Base-by-base conservation (phyloP, 2,113 vertebrate genomes). In the Empidonax alnorum region DNA sequence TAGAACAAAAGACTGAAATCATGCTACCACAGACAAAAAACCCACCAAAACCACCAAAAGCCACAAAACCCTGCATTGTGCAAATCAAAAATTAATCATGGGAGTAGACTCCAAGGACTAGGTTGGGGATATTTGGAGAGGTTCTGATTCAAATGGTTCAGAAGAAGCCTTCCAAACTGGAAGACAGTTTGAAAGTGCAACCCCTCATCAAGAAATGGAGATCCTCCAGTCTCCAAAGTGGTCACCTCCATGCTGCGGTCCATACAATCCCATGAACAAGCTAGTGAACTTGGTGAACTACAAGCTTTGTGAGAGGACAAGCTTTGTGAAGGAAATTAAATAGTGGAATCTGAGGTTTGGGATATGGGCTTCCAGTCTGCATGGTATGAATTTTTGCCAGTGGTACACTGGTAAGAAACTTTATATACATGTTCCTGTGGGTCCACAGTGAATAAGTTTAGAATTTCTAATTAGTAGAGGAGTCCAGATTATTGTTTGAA, bases 111-210 rank as follows among this genome's bases (percentile, higher is more conserved):
- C 33, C 28, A 50, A 41, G 23, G 56, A 39, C 21, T 39, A 7
- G 13, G 4, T 3, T 39, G 42, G 37, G 7, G 9, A 56, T 9
- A 30, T 22, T 0, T n/a, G 19, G 19, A 27, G 35, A 56, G 7
- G 10, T 17, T 63, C 27, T 77, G 15, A 44, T 20, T 17, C 12
- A 71, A 78, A 33, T 56, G 16, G 7, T 72, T 65, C 27, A 37
- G 58, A 63, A 44, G 27, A 61, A 37, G 49, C 42, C 42, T 42
- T 42, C 42, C 10, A 12, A 77, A 63, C 27, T 33, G 31, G 25
- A 84, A 55, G 42, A 50, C 23, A 37, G 27, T 41, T 41, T 41
- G 12, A 13, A 56, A 28, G 1, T 56, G 5, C 3, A 42, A 58
- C 2, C 7, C 5, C 15, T 21, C 39, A 33, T 14, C 25, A 84